Evolutionary conservation across 1,140 invertebrate genomes (phyloP).

Genomic region (Bombus superbus): DNA sequence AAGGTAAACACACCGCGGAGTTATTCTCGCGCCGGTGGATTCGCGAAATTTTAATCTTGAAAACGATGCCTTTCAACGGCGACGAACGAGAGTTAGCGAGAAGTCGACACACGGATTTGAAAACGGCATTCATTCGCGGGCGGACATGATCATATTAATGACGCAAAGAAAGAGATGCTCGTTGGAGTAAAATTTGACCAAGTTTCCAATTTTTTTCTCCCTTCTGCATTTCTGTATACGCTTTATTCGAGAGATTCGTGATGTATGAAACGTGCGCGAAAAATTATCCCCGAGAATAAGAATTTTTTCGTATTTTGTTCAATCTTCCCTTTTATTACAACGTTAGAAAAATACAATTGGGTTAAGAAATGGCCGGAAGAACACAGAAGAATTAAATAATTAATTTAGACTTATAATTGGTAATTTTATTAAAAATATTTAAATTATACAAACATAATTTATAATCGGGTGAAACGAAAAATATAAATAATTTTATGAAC

Average conservation of each 20-base stretch:
- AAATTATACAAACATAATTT: too few species aligned
- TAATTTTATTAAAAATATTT: too few species aligned
- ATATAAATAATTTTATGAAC: too few species aligned
- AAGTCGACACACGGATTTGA: not conserved
- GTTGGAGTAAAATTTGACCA: not conserved
- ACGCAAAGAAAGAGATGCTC: not conserved
- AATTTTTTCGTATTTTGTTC: not conserved
- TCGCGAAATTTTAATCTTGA: constrained; percentile 47
- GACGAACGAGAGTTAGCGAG: not conserved
- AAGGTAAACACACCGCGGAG: constrained; percentile 29
- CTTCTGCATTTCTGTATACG: not conserved
- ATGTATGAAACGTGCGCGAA: not conserved
- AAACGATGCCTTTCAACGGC: constrained; percentile 20
- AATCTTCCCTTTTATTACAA: too few species aligned
- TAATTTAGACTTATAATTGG: too few species aligned
- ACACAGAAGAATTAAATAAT: too few species aligned
- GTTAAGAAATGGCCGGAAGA: too few species aligned
- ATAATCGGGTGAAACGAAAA: too few species aligned
- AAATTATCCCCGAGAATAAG: not conserved
- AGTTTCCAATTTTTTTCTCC: not conserved
- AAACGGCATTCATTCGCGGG: not conserved
- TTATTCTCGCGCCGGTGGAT: constrained; percentile 29
- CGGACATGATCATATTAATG: not conserved
- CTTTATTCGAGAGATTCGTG: too few species aligned
- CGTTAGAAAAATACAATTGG: too few species aligned